A percentile compares a stretch with the other conserved stretches of the same genome.
phyloP scores from a whole-genome alignment of 35 echinoderm and acorn worm genomes.

The Ptychodera flava region DNA sequence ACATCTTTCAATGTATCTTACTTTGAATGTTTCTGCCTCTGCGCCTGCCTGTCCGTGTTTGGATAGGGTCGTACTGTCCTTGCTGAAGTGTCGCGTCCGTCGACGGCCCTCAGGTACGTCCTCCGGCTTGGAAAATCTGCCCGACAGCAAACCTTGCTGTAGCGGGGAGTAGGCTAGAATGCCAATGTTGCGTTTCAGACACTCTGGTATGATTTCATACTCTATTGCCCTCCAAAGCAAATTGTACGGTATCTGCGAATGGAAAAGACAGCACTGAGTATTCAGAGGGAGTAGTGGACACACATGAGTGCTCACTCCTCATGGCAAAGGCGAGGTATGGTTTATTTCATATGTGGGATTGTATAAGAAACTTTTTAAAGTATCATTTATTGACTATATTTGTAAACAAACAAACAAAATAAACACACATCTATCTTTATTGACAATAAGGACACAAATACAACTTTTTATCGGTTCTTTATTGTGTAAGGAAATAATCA shows the following conservation, averaged over 20 bases:
- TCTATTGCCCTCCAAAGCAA: constrained; percentile 29
- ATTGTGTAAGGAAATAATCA: too few relatives aligned
- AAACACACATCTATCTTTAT: too few relatives aligned
- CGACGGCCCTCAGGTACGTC: constrained; percentile 39
- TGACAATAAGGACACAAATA: too few relatives aligned
- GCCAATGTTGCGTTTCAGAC: constrained; percentile 3
- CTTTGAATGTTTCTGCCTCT: constrained; percentile 42
- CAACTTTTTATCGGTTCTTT: too few relatives aligned
- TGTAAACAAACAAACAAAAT: too few relatives aligned
- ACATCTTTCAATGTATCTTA: neutral
- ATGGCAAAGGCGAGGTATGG: too few relatives aligned
- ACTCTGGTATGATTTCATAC: constrained; percentile 17
- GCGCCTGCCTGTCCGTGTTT: constrained; percentile 33
- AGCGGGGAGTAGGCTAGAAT: constrained; percentile 45
- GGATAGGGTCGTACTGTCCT: constrained; percentile 37
- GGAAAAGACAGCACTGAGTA: too few relatives aligned
- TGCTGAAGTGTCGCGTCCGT: constrained; percentile 33
- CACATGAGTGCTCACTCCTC: too few relatives aligned
- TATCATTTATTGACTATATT: too few relatives aligned
- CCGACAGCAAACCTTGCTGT: constrained; percentile 36
- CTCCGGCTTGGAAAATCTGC: constrained; percentile 16
- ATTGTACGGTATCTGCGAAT: constrained; percentile 32
- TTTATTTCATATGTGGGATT: too few relatives aligned
- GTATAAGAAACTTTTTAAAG: too few relatives aligned
- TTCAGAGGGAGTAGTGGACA: too few relatives aligned